phyloP scores from a whole-genome alignment of 2,797 vertebrate genomes.

The Diglossa cyanea region DNA sequence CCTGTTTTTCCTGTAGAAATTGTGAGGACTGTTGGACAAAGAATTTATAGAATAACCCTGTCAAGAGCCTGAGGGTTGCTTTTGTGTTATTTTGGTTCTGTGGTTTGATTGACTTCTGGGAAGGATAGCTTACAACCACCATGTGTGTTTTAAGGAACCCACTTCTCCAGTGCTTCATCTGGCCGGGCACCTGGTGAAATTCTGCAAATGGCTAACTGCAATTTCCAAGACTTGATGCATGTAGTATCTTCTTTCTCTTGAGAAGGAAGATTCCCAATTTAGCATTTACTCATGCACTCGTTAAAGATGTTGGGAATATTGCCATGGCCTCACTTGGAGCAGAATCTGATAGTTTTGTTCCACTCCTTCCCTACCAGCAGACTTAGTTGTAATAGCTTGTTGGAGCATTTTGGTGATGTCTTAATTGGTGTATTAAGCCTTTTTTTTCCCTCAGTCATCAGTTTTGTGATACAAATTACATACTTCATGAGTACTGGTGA shows the following conservation, averaged over 20 bases:
- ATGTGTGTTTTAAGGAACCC: neutral
- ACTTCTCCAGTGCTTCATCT: neutral
- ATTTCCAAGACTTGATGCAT: conserved; percentile 3
- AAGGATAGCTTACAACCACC: neutral
- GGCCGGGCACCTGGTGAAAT: neutral
- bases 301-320: conserved; percentile 47
- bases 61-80: neutral
- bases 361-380: conserved; percentile 10
- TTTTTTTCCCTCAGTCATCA: conserved; percentile 34
- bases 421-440: conserved; percentile 43
- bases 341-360: conserved; percentile 1
- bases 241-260: neutral
- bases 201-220: conserved; percentile 22
- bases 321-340: conserved; percentile 45
- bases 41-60: neutral
- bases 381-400: conserved; percentile 42
- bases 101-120: neutral
- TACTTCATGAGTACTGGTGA: neutral
- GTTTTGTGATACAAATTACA: conserved; percentile 44
- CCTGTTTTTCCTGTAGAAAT: neutral
- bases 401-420: conserved; percentile 14
- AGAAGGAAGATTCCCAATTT: conserved; percentile 45
- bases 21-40: neutral
- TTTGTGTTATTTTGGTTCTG: neutral
- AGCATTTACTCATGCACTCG: conserved; percentile 3